Evolutionary conservation across 30 jellyfish, hydroid and myxozoan species (phyloP).

Genomic region (Cassiopea andromeda): DNA sequence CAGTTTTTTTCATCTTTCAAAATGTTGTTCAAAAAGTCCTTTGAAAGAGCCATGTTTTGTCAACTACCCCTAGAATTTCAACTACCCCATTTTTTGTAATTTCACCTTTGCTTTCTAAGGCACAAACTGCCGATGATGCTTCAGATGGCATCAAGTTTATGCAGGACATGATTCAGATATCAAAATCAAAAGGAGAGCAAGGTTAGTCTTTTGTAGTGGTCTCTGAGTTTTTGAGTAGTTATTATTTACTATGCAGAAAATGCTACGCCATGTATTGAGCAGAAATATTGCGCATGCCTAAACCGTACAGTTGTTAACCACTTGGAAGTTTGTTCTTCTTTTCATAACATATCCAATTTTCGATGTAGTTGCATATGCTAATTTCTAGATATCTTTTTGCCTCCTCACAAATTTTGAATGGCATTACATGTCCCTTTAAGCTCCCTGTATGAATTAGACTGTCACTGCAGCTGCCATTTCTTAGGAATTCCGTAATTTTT

Average conservation of each 20-base stretch:
- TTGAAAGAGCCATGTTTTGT: background rate
- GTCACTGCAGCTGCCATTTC: background rate
- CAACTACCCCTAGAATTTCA: background rate
- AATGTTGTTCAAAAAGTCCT: no score
- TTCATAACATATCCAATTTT: no score
- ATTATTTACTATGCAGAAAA: no score
- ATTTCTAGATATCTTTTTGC: no score
- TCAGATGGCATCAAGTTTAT: conserved; percentile 91
- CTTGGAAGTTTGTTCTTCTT: no score
- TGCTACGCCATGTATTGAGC: no score
- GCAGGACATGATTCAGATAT: conserved; percentile 96
- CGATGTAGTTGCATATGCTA: no score
- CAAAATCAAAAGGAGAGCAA: conserved; percentile 81
- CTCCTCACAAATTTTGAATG: background rate
- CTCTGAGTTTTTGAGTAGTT: no score
- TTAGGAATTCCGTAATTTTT: background rate
- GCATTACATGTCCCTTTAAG: background rate
- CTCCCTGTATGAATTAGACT: background rate
- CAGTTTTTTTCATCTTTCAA: no score
- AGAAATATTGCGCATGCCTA: no score
- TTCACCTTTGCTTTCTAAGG: conserved; percentile 51
- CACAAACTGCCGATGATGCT: conserved; percentile 88
- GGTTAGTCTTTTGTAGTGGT: conserved; percentile 15
- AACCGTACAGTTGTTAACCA: no score
- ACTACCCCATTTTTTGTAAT: no score